Evolutionary conservation across 2,888 invertebrate genomes (phyloP).

Genomic region (Augiades crinisus): DNA sequence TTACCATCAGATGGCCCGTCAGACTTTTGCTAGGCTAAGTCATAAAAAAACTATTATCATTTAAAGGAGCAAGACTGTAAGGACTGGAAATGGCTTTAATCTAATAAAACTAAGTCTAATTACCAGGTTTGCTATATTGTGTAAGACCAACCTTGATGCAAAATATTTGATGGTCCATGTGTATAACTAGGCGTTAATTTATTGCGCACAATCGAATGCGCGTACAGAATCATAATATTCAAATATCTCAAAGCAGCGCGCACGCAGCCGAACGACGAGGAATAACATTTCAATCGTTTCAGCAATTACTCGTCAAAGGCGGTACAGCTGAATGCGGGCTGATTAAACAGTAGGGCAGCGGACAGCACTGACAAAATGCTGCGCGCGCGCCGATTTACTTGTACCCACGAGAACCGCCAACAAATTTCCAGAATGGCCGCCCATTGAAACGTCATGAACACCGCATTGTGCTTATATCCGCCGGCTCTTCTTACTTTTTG

Average conservation of each 20-base stretch:
- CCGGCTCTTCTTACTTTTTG: slow-evolving; percentile 30
- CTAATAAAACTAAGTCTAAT: too few relatives aligned
- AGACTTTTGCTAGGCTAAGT: too few relatives aligned
- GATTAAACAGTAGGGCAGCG: slow-evolving; percentile 70
- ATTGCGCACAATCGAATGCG: too few relatives aligned
- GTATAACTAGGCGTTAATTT: too few relatives aligned
- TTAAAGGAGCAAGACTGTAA: too few relatives aligned
- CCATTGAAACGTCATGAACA: slow-evolving; percentile 72
- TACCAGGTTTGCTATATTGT: too few relatives aligned
- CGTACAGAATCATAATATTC: slow-evolving; percentile 3
- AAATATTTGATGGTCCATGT: too few relatives aligned
- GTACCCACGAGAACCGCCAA: slow-evolving; percentile 47
- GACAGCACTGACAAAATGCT: slow-evolving; percentile 78
- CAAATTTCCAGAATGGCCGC: slow-evolving; percentile 69
- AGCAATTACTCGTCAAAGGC: slow-evolving; percentile 78
- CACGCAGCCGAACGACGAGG: slow-evolving; percentile 32
- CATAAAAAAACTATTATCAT: too few relatives aligned
- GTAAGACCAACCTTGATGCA: too few relatives aligned
- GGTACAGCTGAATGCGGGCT: slow-evolving; percentile 75
- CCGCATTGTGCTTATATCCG: slow-evolving; percentile 62
- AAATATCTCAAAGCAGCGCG: slow-evolving; percentile 14
- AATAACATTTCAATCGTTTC: slow-evolving; percentile 67
- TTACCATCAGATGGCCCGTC: too few relatives aligned
- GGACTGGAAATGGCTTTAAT: too few relatives aligned
- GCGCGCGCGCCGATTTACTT: slow-evolving; percentile 59